Conservation (phyloP, 1,140 invertebrate genomes). For the Drosophila melanica region DNA sequence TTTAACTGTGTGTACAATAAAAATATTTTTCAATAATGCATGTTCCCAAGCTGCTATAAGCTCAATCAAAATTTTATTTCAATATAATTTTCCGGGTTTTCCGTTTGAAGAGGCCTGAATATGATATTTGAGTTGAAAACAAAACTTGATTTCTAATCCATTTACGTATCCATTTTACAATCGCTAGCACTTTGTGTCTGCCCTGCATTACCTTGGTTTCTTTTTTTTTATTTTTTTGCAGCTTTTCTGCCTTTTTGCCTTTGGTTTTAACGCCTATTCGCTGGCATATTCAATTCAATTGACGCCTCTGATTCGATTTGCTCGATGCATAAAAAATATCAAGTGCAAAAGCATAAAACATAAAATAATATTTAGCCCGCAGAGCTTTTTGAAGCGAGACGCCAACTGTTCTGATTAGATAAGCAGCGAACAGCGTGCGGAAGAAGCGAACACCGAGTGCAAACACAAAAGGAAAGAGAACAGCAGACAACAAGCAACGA, state of each 20-base stretch:
- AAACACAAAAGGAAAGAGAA: too few species aligned
- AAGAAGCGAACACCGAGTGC: neutral
- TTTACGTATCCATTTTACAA: neutral
- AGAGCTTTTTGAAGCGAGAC: slow-evolving; percentile 65
- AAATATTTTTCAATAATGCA: neutral
- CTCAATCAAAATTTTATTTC: neutral
- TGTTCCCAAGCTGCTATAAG: neutral
- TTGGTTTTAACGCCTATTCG: slow-evolving; percentile 46
- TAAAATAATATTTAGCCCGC: slow-evolving; percentile 50
- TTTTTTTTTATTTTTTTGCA: neutral
- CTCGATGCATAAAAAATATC: slow-evolving; percentile 10
- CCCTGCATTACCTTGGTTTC: slow-evolving; percentile 6
- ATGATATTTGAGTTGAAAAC: neutral
- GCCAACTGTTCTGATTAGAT: slow-evolving; percentile 67
- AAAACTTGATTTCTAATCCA: slow-evolving; percentile 13
- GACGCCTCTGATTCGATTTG: slow-evolving; percentile 62
- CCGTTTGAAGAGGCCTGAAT: neutral
- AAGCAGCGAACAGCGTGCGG: slow-evolving; percentile 43
- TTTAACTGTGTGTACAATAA: neutral
- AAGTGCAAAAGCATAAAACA: slow-evolving; percentile 14
- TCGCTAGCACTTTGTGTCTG: neutral
- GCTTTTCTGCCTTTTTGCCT: slow-evolving; percentile 15
- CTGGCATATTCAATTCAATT: slow-evolving; percentile 73
- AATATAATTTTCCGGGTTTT: neutral
- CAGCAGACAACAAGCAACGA: neutral